Percentiles rank a stretch among this genome's conserved stretches.
Conservation (phyloP, 2,888 invertebrate species). For the Drosophila leonis region DNA sequence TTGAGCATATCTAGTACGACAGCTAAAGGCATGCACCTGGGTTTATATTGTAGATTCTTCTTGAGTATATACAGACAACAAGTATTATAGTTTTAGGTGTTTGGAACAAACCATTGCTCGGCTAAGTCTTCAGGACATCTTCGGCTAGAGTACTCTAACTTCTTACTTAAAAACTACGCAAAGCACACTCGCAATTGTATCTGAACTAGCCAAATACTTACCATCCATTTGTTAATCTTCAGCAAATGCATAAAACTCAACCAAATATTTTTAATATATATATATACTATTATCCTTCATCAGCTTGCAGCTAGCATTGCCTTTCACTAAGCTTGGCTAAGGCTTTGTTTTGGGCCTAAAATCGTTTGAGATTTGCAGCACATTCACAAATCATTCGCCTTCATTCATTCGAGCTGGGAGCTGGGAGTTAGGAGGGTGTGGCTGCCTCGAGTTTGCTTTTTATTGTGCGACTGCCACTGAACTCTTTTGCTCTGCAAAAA, state of each 20-base stretch:
- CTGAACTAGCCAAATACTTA: background rate
- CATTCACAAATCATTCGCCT: slow-evolving; percentile 27
- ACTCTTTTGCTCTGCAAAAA: slow-evolving; percentile 21
- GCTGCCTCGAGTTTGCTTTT: background rate
- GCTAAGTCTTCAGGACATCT: background rate
- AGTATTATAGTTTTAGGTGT: background rate
- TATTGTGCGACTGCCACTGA: slow-evolving; percentile 39
- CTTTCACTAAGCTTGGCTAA: background rate
- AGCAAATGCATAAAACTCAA: background rate
- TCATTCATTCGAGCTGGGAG: slow-evolving; percentile 12
- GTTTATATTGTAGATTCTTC: no score
- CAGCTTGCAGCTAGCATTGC: background rate
- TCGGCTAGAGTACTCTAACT: background rate
- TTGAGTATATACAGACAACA: no score
- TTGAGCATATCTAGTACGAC: no score
- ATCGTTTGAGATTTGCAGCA: slow-evolving; percentile 6
- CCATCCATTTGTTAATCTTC: background rate
- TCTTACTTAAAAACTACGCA: background rate
- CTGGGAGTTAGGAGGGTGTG: slow-evolving; percentile 16
- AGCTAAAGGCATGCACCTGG: no score
- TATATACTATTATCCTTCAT: background rate
- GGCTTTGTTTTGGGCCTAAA: background rate
- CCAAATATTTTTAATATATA: background rate
- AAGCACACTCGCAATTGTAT: background rate
- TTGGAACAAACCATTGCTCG: no score